Evolutionary conservation across 2,113 vertebrate species (phyloP).

Genomic region (Motacilla alba): DNA sequence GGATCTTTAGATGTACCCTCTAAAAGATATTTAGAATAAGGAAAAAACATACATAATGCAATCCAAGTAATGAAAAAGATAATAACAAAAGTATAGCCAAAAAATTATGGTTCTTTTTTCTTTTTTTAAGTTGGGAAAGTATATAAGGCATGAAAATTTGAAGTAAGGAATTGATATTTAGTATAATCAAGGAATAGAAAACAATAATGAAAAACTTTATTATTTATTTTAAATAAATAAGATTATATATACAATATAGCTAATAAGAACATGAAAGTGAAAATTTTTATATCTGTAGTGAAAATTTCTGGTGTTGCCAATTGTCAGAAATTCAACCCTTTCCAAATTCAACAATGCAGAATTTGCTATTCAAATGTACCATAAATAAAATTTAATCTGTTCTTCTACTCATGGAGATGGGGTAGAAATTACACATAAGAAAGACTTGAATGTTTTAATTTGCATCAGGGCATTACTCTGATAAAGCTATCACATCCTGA

Average conservation of each 20-base stretch:
- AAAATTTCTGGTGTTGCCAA: not conserved
- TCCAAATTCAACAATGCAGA: not conserved
- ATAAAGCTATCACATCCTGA: not conserved
- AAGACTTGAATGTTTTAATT: not conserved
- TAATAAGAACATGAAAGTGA: not conserved
- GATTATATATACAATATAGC: not conserved
- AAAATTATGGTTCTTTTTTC: not conserved
- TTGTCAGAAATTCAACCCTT: not conserved
- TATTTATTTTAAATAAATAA: not conserved
- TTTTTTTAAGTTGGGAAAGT: not conserved
- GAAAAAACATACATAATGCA: not conserved
- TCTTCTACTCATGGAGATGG: not conserved
- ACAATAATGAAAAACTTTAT: not conserved
- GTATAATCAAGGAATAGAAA: not conserved
- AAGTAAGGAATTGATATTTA: not conserved
- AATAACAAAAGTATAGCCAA: not conserved
- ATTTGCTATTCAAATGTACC: not conserved
- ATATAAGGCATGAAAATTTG: not conserved
- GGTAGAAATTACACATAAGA: not conserved
- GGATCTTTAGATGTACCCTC: not conserved
- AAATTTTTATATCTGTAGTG: not conserved
- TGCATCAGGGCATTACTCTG: not conserved
- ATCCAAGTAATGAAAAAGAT: not conserved
- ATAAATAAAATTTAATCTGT: not conserved
- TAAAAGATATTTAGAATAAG: not conserved